Evolutionary conservation across 2,797 vertebrate species (phyloP).

Genomic region (Taenioides sp.): DNA sequence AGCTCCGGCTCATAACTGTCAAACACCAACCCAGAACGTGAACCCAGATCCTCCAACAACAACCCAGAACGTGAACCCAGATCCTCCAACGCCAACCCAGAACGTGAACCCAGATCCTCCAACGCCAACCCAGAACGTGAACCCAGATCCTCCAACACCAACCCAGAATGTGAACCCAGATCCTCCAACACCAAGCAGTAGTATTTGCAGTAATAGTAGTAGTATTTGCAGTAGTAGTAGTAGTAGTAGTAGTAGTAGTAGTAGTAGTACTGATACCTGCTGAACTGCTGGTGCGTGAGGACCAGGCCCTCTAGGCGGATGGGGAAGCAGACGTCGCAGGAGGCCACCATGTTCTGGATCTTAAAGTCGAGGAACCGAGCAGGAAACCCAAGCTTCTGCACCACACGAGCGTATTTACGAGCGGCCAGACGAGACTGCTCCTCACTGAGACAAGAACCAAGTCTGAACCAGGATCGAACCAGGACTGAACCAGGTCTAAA

Average conservation of each 20-base stretch:
- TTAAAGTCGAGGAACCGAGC: constrained; percentile 96
- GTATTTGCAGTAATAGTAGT: background rate
- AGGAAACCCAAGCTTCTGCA: constrained; percentile 95
- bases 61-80: background rate
- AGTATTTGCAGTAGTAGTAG: background rate
- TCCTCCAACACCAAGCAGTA: too few species aligned
- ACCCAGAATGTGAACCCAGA: too few species aligned
- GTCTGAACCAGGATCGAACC: background rate
- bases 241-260: background rate
- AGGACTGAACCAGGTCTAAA: too few species aligned
- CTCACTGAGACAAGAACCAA: constrained; percentile 82
- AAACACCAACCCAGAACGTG: background rate
- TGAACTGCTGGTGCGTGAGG: constrained; percentile 94
- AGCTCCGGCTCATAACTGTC: constrained; percentile 93
- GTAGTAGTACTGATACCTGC: constrained; percentile 76
- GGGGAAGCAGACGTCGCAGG: constrained; percentile 93
- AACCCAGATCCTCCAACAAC: too few species aligned
- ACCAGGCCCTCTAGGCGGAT: constrained; percentile 92
- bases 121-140: too few species aligned
- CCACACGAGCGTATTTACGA: constrained; percentile 90
- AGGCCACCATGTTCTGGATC: constrained; percentile 98
- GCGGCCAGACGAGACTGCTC: constrained; percentile 93
- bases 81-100: too few species aligned
- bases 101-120: too few species aligned
- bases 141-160: too few species aligned